Conservation (phyloP, 2,888 invertebrate genomes). For the Microctonus hyperodae region DNA sequence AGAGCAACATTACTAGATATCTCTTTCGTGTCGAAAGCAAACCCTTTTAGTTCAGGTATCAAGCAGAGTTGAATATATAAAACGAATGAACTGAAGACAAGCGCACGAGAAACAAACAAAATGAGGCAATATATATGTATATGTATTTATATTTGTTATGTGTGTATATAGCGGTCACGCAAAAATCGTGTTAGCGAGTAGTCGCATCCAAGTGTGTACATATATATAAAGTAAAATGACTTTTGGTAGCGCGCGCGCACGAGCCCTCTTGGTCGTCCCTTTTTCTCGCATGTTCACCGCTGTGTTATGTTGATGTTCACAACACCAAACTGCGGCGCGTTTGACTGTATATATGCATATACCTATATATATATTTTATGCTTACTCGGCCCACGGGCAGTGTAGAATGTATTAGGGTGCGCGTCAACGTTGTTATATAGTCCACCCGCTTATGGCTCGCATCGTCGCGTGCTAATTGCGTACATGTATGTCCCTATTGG, state of each 20-base stretch:
- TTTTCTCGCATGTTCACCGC: background rate
- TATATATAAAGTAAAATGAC: conserved; percentile 3
- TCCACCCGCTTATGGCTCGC: conserved; percentile 29
- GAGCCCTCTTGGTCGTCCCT: background rate
- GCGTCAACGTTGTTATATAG: conserved; percentile 27
- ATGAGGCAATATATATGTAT: background rate
- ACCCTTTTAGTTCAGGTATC: background rate
- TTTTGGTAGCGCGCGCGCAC: too few species aligned
- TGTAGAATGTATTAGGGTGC: conserved; percentile 37
- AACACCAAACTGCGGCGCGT: conserved; percentile 2
- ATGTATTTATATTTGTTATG: background rate
- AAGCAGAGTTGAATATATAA: conserved; percentile 1
- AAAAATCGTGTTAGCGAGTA: conserved; percentile 58
- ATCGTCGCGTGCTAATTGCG: conserved; percentile 46
- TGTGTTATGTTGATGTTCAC: background rate
- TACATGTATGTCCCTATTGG: conserved; percentile 37
- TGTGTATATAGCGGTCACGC: conserved; percentile 48
- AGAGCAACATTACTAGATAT: background rate
- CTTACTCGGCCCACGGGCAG: conserved; percentile 6
- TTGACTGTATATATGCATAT: background rate
- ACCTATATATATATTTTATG: too few species aligned
- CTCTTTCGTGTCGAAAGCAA: conserved; percentile 5
- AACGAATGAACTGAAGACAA: background rate
- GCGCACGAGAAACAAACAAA: background rate
- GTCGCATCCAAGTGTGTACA: conserved; percentile 13